phyloP scores from a whole-genome alignment of 2,888 invertebrate species.

The Epirrhoe tristata region DNA sequence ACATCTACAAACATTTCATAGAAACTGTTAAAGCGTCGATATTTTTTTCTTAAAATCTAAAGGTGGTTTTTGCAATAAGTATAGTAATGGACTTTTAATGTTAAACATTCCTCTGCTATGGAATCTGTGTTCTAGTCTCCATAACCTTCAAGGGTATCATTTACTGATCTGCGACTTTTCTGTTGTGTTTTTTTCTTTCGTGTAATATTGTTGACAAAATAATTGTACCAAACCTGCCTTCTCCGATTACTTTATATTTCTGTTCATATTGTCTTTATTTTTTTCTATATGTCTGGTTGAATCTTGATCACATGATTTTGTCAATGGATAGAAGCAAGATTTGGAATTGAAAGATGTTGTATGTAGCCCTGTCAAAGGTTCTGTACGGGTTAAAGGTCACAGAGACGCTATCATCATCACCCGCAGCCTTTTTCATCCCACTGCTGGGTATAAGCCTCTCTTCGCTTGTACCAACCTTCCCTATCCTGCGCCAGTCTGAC shows the following conservation, averaged over 20 bases:
- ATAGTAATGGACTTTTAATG: conserved; percentile 46
- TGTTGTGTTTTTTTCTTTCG: too few species aligned
- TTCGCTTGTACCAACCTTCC: too few species aligned
- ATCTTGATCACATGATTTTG: not conserved
- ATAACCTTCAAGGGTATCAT: conserved; percentile 21
- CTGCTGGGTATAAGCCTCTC: too few species aligned
- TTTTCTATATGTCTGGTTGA: not conserved
- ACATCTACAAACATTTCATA: conserved; percentile 4
- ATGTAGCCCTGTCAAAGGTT: too few species aligned
- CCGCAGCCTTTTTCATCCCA: too few species aligned
- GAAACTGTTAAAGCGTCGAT: conserved; percentile 19
- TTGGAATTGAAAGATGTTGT: too few species aligned
- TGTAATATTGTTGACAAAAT: not conserved
- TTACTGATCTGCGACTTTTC: conserved; percentile 23
- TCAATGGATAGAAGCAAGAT: too few species aligned
- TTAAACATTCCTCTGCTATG: conserved; percentile 31
- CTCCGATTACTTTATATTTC: not conserved
- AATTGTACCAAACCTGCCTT: not conserved
- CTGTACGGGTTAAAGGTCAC: too few species aligned
- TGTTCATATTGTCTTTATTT: not conserved
- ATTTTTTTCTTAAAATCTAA: conserved; percentile 23
- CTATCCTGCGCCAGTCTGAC: too few species aligned
- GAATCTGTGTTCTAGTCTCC: conserved; percentile 23
- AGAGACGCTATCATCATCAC: too few species aligned
- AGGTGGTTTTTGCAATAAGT: conserved; percentile 36